Percentiles rank a stretch among this genome's conserved stretches.
These are phyloP conservation scores for Drosophila pectinifera DNA, from an alignment of 1,140 invertebrate species.

Conservation along the genomic window DNA sequence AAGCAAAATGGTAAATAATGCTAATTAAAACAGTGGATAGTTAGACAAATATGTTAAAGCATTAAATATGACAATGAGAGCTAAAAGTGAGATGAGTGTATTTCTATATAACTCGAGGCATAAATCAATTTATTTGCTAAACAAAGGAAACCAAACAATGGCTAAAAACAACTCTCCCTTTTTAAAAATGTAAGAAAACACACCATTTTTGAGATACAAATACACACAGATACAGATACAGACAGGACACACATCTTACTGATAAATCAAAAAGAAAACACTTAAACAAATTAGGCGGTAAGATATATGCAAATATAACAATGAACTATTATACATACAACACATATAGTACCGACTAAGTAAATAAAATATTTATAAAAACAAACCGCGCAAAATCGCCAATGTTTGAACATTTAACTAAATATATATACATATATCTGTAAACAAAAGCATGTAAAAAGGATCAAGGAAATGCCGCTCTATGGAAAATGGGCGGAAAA, in stretches of 20 bases:
- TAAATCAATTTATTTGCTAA: conserved; percentile 77
- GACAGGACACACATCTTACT: conserved; percentile 51
- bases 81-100: conserved; percentile 36
- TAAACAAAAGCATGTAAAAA: conserved; percentile 56
- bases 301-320: conserved; percentile 80
- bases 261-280: conserved; percentile 78
- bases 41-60: conserved; percentile 84
- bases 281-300: conserved; percentile 81
- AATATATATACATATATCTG: conserved; percentile 35
- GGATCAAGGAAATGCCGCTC: conserved; percentile 35
- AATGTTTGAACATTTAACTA: conserved; percentile 69
- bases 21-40: conserved; percentile 71
- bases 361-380: conserved; percentile 83
- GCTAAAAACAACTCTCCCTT: conserved; percentile 41
- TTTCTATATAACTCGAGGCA: conserved; percentile 64
- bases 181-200: conserved; percentile 55
- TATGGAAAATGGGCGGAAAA: conserved; percentile 23
- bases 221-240: conserved; percentile 27
- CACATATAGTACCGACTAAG: conserved; percentile 75
- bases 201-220: conserved; percentile 45
- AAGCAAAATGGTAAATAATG: conserved; percentile 61
- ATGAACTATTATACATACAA: conserved; percentile 83
- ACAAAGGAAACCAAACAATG: conserved; percentile 43
- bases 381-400: conserved; percentile 50
- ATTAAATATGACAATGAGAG: conserved; percentile 65